phyloP scores from a whole-genome alignment of 2,888 invertebrate genomes.

The Hesperia comma region DNA sequence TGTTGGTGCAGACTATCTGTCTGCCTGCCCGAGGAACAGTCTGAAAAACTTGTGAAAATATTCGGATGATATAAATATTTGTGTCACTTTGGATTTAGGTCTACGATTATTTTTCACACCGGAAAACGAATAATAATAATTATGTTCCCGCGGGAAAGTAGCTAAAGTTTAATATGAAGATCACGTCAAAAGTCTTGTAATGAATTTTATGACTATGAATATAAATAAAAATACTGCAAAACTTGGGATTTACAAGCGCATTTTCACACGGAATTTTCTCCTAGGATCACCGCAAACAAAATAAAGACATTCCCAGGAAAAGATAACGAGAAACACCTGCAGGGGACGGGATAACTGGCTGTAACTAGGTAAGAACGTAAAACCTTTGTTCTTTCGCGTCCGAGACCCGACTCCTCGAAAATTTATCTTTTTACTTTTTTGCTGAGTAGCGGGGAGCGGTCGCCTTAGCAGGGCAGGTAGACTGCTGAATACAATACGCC shows the following conservation, averaged over 20 bases:
- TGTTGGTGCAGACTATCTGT: no score
- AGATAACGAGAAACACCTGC: slow-evolving; percentile 80
- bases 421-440: slow-evolving; percentile 80
- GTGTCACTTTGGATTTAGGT: no score
- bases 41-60: no score
- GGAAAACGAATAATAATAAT: no score
- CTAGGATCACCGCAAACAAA: slow-evolving; percentile 58
- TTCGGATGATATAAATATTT: no score
- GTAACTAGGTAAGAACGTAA: slow-evolving; percentile 74
- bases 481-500: slow-evolving; percentile 42
- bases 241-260: slow-evolving; percentile 37
- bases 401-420: slow-evolving; percentile 71
- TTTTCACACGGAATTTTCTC: slow-evolving; percentile 61
- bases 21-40: no score
- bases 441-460: slow-evolving; percentile 57
- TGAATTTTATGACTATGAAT: no score
- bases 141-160: no score
- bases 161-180: no score
- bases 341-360: slow-evolving; percentile 71
- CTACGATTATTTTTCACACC: no score
- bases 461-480: slow-evolving; percentile 64
- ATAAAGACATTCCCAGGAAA: slow-evolving; percentile 68
- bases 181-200: no score
- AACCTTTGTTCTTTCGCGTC: slow-evolving; percentile 78
- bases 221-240: no score